phyloP scores from a whole-genome alignment of 2,113 vertebrate species.

The Myodes glareolus region DNA sequence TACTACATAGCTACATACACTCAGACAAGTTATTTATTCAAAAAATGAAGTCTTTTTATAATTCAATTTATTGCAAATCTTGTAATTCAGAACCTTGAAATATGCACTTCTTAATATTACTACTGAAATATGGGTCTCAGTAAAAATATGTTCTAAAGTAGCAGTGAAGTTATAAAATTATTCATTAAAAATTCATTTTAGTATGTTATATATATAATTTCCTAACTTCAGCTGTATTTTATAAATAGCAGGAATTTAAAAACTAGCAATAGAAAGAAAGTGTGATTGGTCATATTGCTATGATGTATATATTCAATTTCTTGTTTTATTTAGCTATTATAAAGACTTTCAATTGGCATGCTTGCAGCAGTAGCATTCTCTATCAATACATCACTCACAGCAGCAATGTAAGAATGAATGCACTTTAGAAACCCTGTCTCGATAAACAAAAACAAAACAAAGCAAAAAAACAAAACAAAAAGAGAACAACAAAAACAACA shows the following conservation, averaged over 20 bases:
- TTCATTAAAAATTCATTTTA: constrained; percentile 42
- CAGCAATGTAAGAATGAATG: constrained; percentile 75
- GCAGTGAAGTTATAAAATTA: background rate
- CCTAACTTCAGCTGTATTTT: background rate
- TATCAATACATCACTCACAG: constrained; percentile 76
- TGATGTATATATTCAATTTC: constrained; percentile 59
- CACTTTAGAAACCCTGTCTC: constrained; percentile 28
- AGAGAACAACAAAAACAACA: too few species aligned
- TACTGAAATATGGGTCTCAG: background rate
- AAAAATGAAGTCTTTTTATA: background rate
- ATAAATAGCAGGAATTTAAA: constrained; percentile 40
- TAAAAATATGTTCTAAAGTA: constrained; percentile 7
- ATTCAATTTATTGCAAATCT: background rate
- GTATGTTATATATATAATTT: background rate
- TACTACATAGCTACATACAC: background rate
- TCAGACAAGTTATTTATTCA: background rate
- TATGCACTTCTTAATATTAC: background rate
- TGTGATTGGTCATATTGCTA: constrained; percentile 44
- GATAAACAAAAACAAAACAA: too few species aligned
- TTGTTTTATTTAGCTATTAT: constrained; percentile 75
- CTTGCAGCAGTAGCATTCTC: constrained; percentile 69
- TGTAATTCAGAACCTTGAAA: constrained; percentile 36
- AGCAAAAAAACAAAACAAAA: too few species aligned
- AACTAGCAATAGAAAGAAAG: constrained; percentile 9
- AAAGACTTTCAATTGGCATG: constrained; percentile 79